Percentiles rank a stretch among this genome's conserved stretches.
These are phyloP conservation scores for Gastrophryne carolinensis DNA, from an alignment of 2,797 vertebrate species.

Conservation along the genomic window DNA sequence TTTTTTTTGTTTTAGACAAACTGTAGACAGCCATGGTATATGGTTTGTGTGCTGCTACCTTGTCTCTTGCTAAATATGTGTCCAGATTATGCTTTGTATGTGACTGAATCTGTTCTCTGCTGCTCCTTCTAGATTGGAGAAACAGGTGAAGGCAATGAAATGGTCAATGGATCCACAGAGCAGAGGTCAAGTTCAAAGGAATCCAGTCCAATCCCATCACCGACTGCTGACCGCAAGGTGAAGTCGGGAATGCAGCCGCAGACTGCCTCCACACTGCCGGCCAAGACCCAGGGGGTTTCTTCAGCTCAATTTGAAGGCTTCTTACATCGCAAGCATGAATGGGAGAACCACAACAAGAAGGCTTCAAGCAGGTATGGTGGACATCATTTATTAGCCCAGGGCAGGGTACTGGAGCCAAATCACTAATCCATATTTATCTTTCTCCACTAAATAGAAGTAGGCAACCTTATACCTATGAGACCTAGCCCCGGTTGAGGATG, in stretches of 20 bases:
- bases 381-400: too few species aligned
- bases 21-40: slow-evolving; percentile 70
- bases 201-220: slow-evolving; percentile 85
- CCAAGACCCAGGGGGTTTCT: slow-evolving; percentile 79
- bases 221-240: slow-evolving; percentile 77
- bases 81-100: neutral
- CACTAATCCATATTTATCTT: too few species aligned
- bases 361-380: slow-evolving; percentile 93
- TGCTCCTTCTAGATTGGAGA: slow-evolving; percentile 75
- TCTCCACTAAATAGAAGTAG: too few species aligned
- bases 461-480: too few species aligned
- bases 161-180: slow-evolving; percentile 84
- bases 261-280: slow-evolving; percentile 83
- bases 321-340: slow-evolving; percentile 92
- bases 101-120: slow-evolving; percentile 45
- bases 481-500: too few species aligned
- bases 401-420: too few species aligned
- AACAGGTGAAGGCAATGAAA: slow-evolving; percentile 72
- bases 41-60: neutral
- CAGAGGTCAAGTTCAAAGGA: slow-evolving; percentile 81
- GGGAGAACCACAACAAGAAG: slow-evolving; percentile 94
- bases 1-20: slow-evolving; percentile 59
- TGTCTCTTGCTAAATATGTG: neutral
- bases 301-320: slow-evolving; percentile 85
- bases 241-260: slow-evolving; percentile 80